Base-by-base conservation (phyloP, 1,140 invertebrate species). In the Saxidomus purpurata region DNA sequence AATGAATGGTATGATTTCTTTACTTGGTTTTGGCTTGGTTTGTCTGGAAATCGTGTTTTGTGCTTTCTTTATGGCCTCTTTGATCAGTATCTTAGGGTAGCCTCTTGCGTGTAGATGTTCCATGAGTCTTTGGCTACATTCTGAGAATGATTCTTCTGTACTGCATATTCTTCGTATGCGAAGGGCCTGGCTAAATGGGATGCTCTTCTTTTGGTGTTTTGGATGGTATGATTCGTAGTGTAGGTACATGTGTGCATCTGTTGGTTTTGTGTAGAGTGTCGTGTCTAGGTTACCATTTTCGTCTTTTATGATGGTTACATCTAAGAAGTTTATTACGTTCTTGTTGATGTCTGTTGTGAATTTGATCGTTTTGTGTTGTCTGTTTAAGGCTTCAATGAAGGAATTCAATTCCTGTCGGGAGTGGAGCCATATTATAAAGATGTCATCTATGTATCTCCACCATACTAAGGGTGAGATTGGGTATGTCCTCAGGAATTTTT, bases 371-470 rank as follows among this genome's bases (percentile, higher is more conserved):
- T 34, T 36, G 19, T 69, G 67, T 6, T 69, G 19, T 31, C 67
- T 69, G 67, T 69, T 69, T 69, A 69, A 40, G 67, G 67, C 67
- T 28, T 31, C 4, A 3, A 69, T 31, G 67, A 69, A 69, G 67
- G 67, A 69, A 34, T 69, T 40, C 67, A 69, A 69, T 2, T 69
- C 67, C 67, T 69, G 4, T 28, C 9, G 28, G 34, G n/a, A 31
- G 67, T 69, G 67, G n/a, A n/a, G 67, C 67, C 67, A 69, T 34
- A 69, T 69, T 28, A 69, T 31, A 69, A 69, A 69, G 6, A 69
- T 69, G 19, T 69, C 67, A 4, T 31, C 28, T 34, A 69, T 69
- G 19, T 31, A 69, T 9, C 67, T 9, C 67, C 67, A 69, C 67
- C 67, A 69, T 6, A 28, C 25, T 3, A n/a, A 69, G 25, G 67